A percentile compares a stretch with the other conserved stretches of the same genome.
Conservation (phyloP, 2,888 invertebrate genomes). For the Crocallis elinguaria region DNA sequence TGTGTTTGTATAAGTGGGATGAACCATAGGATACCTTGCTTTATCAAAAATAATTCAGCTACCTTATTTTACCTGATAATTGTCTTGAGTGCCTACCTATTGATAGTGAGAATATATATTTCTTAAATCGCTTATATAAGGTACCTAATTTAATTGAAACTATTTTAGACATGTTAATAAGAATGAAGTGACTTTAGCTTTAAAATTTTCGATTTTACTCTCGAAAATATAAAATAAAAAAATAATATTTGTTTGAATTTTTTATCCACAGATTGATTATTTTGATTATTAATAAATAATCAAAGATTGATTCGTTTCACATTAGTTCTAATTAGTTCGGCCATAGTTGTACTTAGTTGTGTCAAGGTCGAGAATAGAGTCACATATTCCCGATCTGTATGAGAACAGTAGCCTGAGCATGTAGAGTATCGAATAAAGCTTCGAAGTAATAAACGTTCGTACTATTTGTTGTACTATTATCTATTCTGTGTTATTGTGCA, state of each 20-base stretch:
- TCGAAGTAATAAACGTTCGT: too few species aligned
- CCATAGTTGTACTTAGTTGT: too few species aligned
- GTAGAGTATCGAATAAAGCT: too few species aligned
- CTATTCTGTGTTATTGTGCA: too few species aligned
- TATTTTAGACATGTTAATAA: constrained; percentile 59
- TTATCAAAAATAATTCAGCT: constrained; percentile 3
- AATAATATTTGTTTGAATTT: not conserved
- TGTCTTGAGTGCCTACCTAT: constrained; percentile 1
- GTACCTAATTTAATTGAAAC: constrained; percentile 29
- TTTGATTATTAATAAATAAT: too few species aligned
- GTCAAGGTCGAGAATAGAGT: too few species aligned
- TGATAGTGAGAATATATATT: not conserved
- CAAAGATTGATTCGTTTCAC: too few species aligned
- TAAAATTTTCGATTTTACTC: constrained; percentile 64
- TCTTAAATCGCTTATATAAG: not conserved
- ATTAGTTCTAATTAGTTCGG: too few species aligned
- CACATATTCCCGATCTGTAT: too few species aligned
- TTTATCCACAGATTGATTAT: not conserved
- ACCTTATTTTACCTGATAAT: not conserved
- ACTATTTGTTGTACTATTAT: too few species aligned
- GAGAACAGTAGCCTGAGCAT: too few species aligned
- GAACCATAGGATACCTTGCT: constrained; percentile 20
- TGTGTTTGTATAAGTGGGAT: constrained; percentile 34
- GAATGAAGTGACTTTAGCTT: constrained; percentile 76
- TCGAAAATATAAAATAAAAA: constrained; percentile 59